Evolutionary conservation across 1,140 invertebrate genomes (phyloP).

Genomic region (Pissodes strobi): DNA sequence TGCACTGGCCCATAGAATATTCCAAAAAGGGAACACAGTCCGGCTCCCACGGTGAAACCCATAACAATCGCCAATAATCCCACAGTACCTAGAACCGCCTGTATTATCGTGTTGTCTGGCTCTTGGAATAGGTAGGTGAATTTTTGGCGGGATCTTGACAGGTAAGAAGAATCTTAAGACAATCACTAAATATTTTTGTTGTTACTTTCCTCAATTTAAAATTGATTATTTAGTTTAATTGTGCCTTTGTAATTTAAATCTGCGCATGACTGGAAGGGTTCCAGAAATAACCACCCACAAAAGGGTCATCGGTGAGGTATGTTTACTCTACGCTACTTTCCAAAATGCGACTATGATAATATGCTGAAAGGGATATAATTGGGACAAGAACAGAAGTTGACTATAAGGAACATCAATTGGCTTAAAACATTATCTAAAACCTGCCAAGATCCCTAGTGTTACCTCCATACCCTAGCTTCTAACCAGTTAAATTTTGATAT

Average conservation of each 20-base stretch:
- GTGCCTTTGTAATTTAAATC: constrained; percentile 7
- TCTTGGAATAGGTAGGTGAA: too few relatives aligned
- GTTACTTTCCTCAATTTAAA: too few relatives aligned
- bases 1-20: constrained; percentile 82
- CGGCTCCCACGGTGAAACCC: constrained; percentile 73
- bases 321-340: too few relatives aligned
- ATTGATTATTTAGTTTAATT: too few relatives aligned
- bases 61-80: constrained; percentile 75
- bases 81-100: constrained; percentile 65
- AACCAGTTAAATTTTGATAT: constrained; percentile 76
- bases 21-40: constrained; percentile 73
- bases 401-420: too few relatives aligned
- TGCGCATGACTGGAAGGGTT: not conserved
- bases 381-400: too few relatives aligned
- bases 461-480: constrained; percentile 66
- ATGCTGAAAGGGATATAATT: too few relatives aligned
- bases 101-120: constrained; percentile 35
- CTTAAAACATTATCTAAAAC: too few relatives aligned
- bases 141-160: too few relatives aligned
- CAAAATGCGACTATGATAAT: too few relatives aligned
- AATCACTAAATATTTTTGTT: too few relatives aligned
- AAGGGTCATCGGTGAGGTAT: not conserved
- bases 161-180: too few relatives aligned
- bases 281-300: not conserved
- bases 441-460: constrained; percentile 1